Evolutionary conservation across 2,797 vertebrate species (phyloP).

Genomic region (Enteromius thamalakanensis): DNA sequence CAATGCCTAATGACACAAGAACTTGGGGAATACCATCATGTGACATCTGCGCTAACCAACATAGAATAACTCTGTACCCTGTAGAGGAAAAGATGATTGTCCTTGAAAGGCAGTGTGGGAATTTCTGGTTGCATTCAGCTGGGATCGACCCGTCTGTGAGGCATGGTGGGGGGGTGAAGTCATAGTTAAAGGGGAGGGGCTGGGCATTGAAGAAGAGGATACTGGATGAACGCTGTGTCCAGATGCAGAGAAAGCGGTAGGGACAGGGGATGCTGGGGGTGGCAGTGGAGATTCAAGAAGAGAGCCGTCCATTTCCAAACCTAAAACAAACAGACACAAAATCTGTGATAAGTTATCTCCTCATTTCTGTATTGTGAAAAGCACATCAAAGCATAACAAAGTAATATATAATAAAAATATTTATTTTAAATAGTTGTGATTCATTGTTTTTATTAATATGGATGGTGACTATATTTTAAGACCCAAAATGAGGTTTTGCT

Average conservation of each 20-base stretch:
- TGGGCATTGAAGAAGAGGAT: constrained; percentile 50
- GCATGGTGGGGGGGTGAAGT: constrained; percentile 60
- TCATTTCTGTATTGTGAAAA: neutral
- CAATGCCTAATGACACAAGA: neutral
- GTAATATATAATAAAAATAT: neutral
- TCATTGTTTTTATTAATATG: neutral
- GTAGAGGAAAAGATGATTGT: constrained; percentile 62
- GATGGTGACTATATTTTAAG: neutral
- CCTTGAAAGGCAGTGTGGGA: constrained; percentile 47
- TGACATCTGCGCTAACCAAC: neutral
- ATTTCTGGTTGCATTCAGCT: constrained; percentile 74
- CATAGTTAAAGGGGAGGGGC: constrained; percentile 62
- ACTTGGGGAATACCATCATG: constrained; percentile 10
- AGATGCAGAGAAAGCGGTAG: constrained; percentile 58
- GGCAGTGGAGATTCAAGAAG: constrained; percentile 53
- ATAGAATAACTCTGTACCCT: constrained; percentile 66
- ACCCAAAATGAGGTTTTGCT: neutral
- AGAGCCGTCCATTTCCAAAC: constrained; percentile 63
- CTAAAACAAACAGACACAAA: constrained; percentile 24
- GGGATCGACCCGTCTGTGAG: constrained; percentile 75
- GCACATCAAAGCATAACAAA: too few relatives aligned
- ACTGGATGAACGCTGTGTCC: constrained; percentile 50
- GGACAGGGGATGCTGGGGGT: constrained; percentile 48
- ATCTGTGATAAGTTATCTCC: neutral
- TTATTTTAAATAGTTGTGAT: too few relatives aligned